phyloP scores from a whole-genome alignment of 2,888 invertebrate genomes.

The Noctua fimbriata region DNA sequence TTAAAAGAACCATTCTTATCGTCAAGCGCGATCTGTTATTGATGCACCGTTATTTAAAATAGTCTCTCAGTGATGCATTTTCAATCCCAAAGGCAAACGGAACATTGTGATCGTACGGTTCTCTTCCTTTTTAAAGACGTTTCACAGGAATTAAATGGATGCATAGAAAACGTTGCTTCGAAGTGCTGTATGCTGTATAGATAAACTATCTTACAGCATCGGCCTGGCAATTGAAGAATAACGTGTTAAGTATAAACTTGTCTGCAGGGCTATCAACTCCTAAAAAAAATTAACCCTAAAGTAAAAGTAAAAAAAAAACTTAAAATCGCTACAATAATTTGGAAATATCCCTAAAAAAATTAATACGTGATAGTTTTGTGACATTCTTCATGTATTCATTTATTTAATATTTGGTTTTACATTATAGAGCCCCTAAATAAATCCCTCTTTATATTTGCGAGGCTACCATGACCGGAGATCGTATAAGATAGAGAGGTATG shows the following conservation, averaged over 20 bases:
- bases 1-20: constrained; percentile 3
- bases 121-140: constrained; percentile 33
- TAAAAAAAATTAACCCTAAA: no score
- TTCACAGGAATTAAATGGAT: constrained; percentile 49
- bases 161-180: constrained; percentile 15
- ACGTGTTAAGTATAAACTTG: constrained; percentile 1
- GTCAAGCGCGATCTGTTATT: constrained; percentile 28
- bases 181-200: background rate
- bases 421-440: no score
- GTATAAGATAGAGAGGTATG: no score
- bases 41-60: constrained; percentile 44
- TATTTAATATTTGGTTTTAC: no score
- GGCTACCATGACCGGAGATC: no score
- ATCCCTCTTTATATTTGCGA: no score
- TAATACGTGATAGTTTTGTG: no score
- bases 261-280: no score
- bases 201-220: background rate
- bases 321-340: no score
- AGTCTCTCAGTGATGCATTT: constrained; percentile 29
- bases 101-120: constrained; percentile 22
- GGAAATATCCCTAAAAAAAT: no score
- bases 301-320: no score
- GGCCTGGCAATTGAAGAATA: constrained; percentile 33
- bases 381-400: no score
- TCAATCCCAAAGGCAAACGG: constrained; percentile 41